Conservation (phyloP, 2,888 invertebrate genomes). For the Aricia artaxerxes region DNA sequence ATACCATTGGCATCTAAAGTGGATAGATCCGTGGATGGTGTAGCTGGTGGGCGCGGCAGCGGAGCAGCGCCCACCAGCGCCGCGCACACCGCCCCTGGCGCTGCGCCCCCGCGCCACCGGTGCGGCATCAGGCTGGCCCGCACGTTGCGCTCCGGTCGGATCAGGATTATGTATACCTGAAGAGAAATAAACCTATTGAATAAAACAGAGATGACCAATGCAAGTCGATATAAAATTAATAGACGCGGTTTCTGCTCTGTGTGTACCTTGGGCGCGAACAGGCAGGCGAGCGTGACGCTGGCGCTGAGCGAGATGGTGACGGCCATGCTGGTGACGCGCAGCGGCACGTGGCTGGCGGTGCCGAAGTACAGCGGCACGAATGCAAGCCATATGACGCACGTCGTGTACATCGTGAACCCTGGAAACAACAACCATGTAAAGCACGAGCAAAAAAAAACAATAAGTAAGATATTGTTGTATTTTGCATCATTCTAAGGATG, state of each 20-base stretch:
- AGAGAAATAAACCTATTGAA: conserved; percentile 38
- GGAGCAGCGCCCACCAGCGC: conserved; percentile 44
- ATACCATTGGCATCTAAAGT: conserved; percentile 54
- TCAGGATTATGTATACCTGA: conserved; percentile 67
- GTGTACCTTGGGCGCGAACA: conserved; percentile 94
- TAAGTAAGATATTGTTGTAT: neutral
- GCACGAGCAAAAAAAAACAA: neutral
- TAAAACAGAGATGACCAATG: neutral
- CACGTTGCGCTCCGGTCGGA: conserved; percentile 68
- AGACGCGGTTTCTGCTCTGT: too few relatives aligned
- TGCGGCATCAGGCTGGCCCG: conserved; percentile 63
- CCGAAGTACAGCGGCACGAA: conserved; percentile 98
- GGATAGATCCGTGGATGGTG: conserved; percentile 60
- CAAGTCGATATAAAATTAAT: too few relatives aligned
- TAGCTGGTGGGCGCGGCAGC: conserved; percentile 41
- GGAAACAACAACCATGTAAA: conserved; percentile 37
- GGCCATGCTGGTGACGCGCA: conserved; percentile 96
- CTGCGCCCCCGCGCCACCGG: conserved; percentile 57
- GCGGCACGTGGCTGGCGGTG: conserved; percentile 94
- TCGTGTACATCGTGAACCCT: conserved; percentile 99
- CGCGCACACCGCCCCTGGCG: conserved; percentile 57
- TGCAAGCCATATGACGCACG: conserved; percentile 98
- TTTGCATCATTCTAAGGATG: too few relatives aligned
- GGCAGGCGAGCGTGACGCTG: conserved; percentile 94
- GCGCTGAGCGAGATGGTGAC: conserved; percentile 97